Conservation (phyloP, 2,888 invertebrate genomes). For the Drosophila picticornis region DNA sequence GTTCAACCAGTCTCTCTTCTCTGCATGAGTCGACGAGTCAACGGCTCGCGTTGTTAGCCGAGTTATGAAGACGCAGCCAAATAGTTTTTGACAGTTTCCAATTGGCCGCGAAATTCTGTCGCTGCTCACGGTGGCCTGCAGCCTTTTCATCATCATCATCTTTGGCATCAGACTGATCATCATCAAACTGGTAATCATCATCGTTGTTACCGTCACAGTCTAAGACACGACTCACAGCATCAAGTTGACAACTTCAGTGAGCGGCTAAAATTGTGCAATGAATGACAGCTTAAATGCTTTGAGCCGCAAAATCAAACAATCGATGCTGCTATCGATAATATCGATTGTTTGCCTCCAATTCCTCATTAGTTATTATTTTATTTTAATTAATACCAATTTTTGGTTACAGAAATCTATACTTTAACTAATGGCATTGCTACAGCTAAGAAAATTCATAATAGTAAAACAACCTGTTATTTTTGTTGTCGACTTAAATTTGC, state of each 20-base stretch:
- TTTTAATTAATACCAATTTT: background rate
- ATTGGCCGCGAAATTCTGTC: constrained; percentile 61
- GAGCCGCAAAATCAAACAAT: constrained; percentile 4
- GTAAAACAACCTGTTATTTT: too few relatives aligned
- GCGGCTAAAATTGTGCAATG: constrained; percentile 30
- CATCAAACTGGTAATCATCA: constrained; percentile 3
- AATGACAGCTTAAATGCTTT: constrained; percentile 10
- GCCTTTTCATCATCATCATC: constrained; percentile 5
- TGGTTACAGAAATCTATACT: background rate
- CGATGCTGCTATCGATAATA: constrained; percentile 4
- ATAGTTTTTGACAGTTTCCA: constrained; percentile 74
- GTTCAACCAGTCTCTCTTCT: constrained; percentile 45
- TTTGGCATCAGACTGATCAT: background rate
- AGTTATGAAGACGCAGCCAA: constrained; percentile 76
- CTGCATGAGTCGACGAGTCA: constrained; percentile 15
- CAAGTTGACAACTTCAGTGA: constrained; percentile 48
- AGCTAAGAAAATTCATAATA: background rate
- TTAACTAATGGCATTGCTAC: too few relatives aligned
- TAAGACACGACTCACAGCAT: constrained; percentile 25
- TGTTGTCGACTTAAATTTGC: background rate
- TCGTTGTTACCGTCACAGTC: constrained; percentile 21
- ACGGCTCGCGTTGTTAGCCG: constrained; percentile 41
- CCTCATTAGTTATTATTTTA: background rate
- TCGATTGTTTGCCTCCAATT: constrained; percentile 1
- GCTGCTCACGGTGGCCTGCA: constrained; percentile 52